Base-by-base conservation (phyloP, 2,888 invertebrate genomes). In the Apoda limacodes region DNA sequence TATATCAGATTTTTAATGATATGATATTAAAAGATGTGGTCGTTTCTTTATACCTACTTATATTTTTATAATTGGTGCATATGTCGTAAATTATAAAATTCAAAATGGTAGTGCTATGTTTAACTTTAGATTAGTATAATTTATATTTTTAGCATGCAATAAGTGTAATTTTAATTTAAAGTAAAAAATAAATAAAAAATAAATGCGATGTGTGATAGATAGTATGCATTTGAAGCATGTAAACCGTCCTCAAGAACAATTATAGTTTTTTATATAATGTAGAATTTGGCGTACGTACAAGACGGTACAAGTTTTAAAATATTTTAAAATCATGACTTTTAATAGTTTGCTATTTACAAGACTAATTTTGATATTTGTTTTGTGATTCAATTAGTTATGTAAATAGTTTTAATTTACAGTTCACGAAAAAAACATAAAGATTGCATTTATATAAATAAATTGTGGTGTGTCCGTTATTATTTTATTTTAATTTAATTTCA, bases 71-170 rank as follows among this genome's bases (percentile, higher is more conserved):
- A n/a, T n/a, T n/a, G n/a, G n/a, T n/a, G n/a, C n/a, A n/a, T n/a
- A n/a, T n/a, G n/a, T n/a, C n/a, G n/a, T n/a, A n/a, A 35, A 42
- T 46, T 42, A 43, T 42, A 45, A 47, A 50, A 55, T 57, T 58
- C 60, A 57, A 55, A 51, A 52, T 46, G 55, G 52, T 44, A 41
- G 53, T n/a, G 50, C 45, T 42, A 30, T 24, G 42, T 40, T 40
- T 20, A 29, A 14, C 43, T 42, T 46, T 63, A 67, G 67, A 59
- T 65, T 74, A 71, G 67, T 58, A 59, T 69, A 69, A 75, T 75
- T 76, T 75, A 76, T 74, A 71, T 6, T 6, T 17, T 74, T 72
- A 75, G 78, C 76, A 76, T 74, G 75, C 69, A 55, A 46, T 70
- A 67, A 54, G 49, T 38, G 41, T 57, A 54, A 60, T 55, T 54